Conservation (phyloP, 2,113 vertebrate genomes). For the Sinocyclocheilus anophthalmus region DNA sequence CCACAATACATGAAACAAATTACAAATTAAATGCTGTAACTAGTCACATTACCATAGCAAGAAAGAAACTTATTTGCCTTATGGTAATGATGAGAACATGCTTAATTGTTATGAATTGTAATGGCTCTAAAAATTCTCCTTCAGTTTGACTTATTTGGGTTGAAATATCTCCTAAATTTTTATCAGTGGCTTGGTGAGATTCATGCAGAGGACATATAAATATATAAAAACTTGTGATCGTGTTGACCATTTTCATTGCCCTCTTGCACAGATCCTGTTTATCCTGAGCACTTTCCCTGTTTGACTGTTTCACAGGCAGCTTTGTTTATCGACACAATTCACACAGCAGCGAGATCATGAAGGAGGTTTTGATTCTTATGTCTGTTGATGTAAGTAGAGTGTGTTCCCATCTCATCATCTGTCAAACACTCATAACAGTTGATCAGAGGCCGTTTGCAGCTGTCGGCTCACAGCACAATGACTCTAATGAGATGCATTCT, state of each 20-base stretch:
- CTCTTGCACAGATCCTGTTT: not conserved
- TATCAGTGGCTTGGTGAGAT: not conserved
- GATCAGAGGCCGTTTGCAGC: constrained; percentile 5
- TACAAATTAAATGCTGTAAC: not conserved
- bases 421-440: constrained; percentile 8
- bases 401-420: constrained; percentile 7
- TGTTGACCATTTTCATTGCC: not conserved
- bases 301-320: not conserved
- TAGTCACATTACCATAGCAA: not conserved
- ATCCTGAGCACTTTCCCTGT: not conserved
- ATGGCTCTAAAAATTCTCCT: not conserved
- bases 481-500: constrained; percentile 31
- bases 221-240: not conserved
- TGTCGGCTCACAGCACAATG: constrained; percentile 16
- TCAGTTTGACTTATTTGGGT: not conserved
- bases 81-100: not conserved
- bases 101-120: not conserved
- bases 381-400: not conserved
- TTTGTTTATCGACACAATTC: not conserved
- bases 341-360: not conserved
- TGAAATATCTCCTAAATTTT: not conserved
- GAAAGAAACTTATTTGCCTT: not conserved
- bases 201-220: not conserved
- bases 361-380: not conserved
- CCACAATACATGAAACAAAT: not conserved